These are phyloP conservation scores for Chiloscyllium punctatum DNA, from an alignment of 2,797 vertebrate species.

Conservation along the genomic window DNA sequence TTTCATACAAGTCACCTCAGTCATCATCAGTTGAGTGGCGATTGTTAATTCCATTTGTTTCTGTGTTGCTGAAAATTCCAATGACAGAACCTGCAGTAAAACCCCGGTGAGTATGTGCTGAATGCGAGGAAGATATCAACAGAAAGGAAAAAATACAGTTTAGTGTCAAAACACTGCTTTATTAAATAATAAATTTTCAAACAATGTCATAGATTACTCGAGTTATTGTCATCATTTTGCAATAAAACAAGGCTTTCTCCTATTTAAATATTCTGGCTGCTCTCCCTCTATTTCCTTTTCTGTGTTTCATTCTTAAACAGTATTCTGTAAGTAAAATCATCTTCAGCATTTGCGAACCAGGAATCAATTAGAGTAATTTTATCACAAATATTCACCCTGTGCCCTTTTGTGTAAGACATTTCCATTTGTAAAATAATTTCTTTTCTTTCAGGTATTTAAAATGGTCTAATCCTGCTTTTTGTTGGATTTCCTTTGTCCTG, in stretches of 20 bases:
- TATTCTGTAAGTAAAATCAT: not conserved
- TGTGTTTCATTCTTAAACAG: not conserved
- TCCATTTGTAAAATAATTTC: not conserved
- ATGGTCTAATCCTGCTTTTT: not conserved
- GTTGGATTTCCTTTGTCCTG: constrained; percentile 11
- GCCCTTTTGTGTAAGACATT: not conserved
- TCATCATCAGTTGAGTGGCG: not conserved
- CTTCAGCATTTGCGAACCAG: not conserved
- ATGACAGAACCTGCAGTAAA: not conserved
- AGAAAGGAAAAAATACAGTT: not conserved
- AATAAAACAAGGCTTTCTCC: not conserved
- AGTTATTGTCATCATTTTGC: not conserved
- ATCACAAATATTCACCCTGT: not conserved
- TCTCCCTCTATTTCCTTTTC: not conserved
- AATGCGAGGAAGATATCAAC: constrained; percentile 14
- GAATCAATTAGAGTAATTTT: not conserved
- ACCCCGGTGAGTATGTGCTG: constrained; percentile 1
- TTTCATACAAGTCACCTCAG: constrained; percentile 4
- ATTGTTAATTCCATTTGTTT: constrained; percentile 8
- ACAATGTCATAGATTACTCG: not conserved
- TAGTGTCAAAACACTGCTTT: not conserved
- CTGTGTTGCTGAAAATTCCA: constrained; percentile 13
- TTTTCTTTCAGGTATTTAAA: not conserved
- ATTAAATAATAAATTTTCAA: not conserved
- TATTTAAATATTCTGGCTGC: not conserved